Evolutionary conservation across 2,797 vertebrate species (phyloP), one percentile per base, ranked within the genome.

Genomic region (Anableps anableps): DNA sequence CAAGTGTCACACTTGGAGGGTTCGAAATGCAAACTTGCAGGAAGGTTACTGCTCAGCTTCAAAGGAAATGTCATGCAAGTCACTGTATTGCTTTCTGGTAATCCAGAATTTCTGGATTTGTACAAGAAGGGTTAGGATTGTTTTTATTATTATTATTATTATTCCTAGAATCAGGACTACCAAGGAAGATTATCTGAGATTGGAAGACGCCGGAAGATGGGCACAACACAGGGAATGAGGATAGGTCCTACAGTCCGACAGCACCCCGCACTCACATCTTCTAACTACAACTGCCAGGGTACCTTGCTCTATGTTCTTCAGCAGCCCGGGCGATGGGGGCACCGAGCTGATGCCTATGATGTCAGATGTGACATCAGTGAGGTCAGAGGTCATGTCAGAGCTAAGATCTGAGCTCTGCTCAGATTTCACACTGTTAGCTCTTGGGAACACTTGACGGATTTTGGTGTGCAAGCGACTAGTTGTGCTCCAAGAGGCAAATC

Each of bases 221-320:
- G 80, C 80, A 83, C 75, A 64, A 38, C 85, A 85, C 78, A 75
- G 79, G 85, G 75, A 74, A 75, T 0, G 62, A 88, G 83, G 84
- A 74, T 1, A 62, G 80, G 85, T 41, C 72, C 80, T 50, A 71
- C 41, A 2, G 66, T 70, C 36, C 66, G 5, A 43, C 23, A 74
- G 78, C 80, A n/a, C 85, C 89, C 81, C 82, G 80, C 75, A 80
- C 82, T 81, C 53, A 70, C 62, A 74, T 85, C 88, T 86, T 89
- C 80, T 48, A 11, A 84, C 88, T 86, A 83, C 86, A 84, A 36
- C 82, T 86, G 88, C 86, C 85, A 87, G 85, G 90, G 85, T 96
- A 96, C 96, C 96, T 96, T 94, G 86, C 91, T 94, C 92, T 87
- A 95, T 48, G 92, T 92, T 91, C 91, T 80, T 90, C 89, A 91